Evolutionary conservation across 2,113 vertebrate species (phyloP), one percentile per base, ranked within the genome.

Genomic region (Phoenicopterus ruber): DNA sequence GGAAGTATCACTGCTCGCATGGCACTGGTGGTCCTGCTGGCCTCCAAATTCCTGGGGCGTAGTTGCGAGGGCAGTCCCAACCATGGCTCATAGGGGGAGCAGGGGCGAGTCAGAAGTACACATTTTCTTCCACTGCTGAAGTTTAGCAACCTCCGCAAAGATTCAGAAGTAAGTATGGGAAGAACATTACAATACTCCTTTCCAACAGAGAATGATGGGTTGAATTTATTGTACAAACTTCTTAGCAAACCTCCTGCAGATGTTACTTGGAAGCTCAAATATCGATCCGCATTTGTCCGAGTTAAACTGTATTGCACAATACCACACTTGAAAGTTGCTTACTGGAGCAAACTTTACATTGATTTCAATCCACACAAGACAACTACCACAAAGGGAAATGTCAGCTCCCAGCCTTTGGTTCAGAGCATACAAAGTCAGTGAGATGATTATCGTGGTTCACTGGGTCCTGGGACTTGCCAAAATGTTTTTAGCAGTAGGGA

Each of bases 91-190:
- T 2, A 65, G 11, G 0, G 13, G 29, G 10, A 52, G 38, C 49
- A 62, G 12, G 3, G 7, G 11, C 2, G 0, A 80, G 49, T 50
- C 40, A 77, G 38, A 86, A 70, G 25, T 3, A 44, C 0, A 1
- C 18, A 3, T 59, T 88, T 92, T 52, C 32, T 82, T 72, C 36
- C 32, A 55, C 74, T 44, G 32, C 22, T 77, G 21, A 52, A 61
- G 29, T 65, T 79, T 2, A 72, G 25, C 11, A 21, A 42, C n/a
- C 44, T 88, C 18, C 20, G 25, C 17, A 52, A 78, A 90, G 54
- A 54, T 9, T 66, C 36, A 42, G 50, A 89, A 70, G 8, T 32
- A 90, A 52, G 5, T 18, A 44, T 1, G 0, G 15, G 8, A 86
- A 81, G 44, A 80, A 46, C 50, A 22, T 38, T 13, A 42, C 34